Conservation (phyloP, 2,888 invertebrate genomes). For the Brenthis hecate region DNA sequence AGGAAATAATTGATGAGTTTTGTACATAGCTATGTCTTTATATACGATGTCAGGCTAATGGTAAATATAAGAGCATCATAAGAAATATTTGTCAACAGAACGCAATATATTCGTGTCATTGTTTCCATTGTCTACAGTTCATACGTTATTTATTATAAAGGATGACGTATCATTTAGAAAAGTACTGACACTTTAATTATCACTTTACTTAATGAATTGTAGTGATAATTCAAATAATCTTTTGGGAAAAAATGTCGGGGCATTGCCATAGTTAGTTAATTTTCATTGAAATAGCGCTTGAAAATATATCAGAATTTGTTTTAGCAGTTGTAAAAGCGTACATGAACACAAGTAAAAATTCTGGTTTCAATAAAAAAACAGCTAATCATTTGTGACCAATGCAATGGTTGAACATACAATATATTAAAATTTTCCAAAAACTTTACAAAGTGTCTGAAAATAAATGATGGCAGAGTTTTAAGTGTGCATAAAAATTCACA, state of each 20-base stretch:
- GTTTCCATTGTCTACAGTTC: constrained; percentile 7
- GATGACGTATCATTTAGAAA: neutral
- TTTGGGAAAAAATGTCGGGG: too few species aligned
- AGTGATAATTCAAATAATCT: too few species aligned
- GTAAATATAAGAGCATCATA: constrained; percentile 8
- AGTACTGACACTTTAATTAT: too few species aligned
- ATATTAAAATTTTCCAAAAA: constrained; percentile 22
- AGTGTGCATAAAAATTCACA: constrained; percentile 26
- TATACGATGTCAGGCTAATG: constrained; percentile 1
- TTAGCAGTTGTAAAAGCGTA: too few species aligned
- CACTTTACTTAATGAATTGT: too few species aligned
- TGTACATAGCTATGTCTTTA: too few species aligned
- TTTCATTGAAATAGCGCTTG: too few species aligned
- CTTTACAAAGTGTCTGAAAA: constrained; percentile 18
- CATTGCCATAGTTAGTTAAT: too few species aligned
- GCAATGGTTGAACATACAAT: constrained; percentile 3
- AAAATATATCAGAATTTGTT: too few species aligned
- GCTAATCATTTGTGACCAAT: neutral
- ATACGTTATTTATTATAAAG: constrained; percentile 3
- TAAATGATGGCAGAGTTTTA: constrained; percentile 24
- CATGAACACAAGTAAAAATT: too few species aligned
- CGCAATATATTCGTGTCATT: constrained; percentile 18
- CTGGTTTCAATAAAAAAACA: neutral
- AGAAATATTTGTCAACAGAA: constrained; percentile 18
- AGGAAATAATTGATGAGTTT: neutral